Evolutionary conservation across 2,113 vertebrate genomes (phyloP).

Genomic region (Castor canadensis): DNA sequence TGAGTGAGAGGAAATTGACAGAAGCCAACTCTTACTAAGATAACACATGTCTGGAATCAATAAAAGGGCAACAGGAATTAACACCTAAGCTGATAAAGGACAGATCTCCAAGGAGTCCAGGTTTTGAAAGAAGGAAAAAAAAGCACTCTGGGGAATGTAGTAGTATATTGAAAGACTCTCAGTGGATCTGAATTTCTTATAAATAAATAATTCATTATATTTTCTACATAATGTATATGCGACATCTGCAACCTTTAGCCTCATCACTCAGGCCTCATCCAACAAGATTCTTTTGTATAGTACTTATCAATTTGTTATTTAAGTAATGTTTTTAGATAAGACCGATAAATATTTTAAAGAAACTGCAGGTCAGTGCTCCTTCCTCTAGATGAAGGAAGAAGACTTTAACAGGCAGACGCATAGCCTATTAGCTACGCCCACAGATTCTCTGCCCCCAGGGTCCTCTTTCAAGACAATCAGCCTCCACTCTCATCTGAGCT

Average conservation of each 20-base stretch:
- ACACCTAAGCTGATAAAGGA: conserved; percentile 61
- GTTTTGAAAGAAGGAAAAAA: conserved; percentile 27
- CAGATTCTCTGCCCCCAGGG: background rate
- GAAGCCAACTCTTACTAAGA: conserved; percentile 53
- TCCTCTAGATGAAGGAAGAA: background rate
- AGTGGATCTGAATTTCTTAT: conserved; percentile 31
- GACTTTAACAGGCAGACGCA: background rate
- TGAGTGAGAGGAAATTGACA: conserved; percentile 57
- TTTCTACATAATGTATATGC: background rate
- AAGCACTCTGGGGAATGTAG: background rate
- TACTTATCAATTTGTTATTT: conserved; percentile 27
- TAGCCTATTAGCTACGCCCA: no score
- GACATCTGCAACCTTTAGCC: background rate
- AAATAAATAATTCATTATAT: conserved; percentile 41
- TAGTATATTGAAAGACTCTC: background rate
- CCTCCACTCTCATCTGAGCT: background rate
- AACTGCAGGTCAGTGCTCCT: background rate
- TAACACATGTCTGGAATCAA: conserved; percentile 57
- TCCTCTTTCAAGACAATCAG: background rate
- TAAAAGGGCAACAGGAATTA: conserved; percentile 66
- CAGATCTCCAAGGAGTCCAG: conserved; percentile 42
- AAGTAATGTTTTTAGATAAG: background rate
- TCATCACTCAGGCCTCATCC: background rate
- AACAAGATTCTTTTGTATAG: background rate
- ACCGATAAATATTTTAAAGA: background rate